phyloP scores from a whole-genome alignment of 2,888 invertebrate genomes.

The Yponomeuta malinellus region DNA sequence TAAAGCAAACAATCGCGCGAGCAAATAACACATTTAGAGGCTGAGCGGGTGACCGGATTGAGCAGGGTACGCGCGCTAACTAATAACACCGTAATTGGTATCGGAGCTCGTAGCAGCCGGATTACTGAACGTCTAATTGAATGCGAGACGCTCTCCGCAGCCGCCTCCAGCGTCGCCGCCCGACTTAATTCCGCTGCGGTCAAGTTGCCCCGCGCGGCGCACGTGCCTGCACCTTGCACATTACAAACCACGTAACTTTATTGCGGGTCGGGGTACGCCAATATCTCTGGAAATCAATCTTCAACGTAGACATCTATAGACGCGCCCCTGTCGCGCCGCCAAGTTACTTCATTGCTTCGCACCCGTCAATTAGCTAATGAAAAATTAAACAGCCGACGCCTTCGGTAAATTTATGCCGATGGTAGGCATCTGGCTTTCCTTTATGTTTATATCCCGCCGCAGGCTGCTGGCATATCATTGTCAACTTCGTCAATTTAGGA shows the following conservation, averaged over 20 bases:
- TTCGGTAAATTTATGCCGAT: constrained; percentile 68
- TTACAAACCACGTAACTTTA: background rate
- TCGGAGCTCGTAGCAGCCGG: constrained; percentile 72
- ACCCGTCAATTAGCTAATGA: constrained; percentile 73
- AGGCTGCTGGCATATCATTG: constrained; percentile 1
- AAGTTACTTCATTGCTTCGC: constrained; percentile 62
- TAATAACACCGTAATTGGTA: constrained; percentile 75
- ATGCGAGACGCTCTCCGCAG: constrained; percentile 61
- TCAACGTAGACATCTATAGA: background rate
- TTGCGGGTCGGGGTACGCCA: background rate
- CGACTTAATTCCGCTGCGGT: constrained; percentile 65
- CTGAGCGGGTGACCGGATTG: constrained; percentile 31
- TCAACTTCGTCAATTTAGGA: constrained; percentile 10
- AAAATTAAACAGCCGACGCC: constrained; percentile 63
- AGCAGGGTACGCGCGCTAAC: constrained; percentile 45
- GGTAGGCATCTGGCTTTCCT: constrained; percentile 60
- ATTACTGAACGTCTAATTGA: constrained; percentile 75
- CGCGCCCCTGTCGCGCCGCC: constrained; percentile 31
- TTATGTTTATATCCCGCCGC: constrained; percentile 8
- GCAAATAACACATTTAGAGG: constrained; percentile 8
- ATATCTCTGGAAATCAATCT: background rate
- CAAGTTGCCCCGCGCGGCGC: constrained; percentile 61
- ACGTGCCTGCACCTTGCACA: constrained; percentile 53
- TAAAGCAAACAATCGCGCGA: constrained; percentile 5
- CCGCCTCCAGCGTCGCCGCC: constrained; percentile 33